phyloP scores from a whole-genome alignment of 2,797 vertebrate species.

The Triplophysa yarkandensis region DNA sequence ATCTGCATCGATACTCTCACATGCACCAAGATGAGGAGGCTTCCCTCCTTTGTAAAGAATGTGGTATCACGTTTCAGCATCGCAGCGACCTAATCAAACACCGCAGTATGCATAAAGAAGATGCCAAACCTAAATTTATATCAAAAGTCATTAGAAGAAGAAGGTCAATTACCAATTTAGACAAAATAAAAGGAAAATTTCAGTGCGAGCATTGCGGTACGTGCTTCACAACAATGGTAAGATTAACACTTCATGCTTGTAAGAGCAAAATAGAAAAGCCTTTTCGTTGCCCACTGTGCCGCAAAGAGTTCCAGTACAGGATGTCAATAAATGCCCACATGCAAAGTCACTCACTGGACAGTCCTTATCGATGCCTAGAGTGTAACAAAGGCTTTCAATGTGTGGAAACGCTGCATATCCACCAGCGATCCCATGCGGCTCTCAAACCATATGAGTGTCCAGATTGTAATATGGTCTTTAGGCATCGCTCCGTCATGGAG shows the following conservation, averaged over 20 bases:
- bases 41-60: constrained; percentile 79
- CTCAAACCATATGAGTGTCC: constrained; percentile 80
- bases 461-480: constrained; percentile 78
- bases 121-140: constrained; percentile 7
- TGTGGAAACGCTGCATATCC: constrained; percentile 64
- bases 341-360: constrained; percentile 74
- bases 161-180: constrained; percentile 38
- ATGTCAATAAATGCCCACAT: constrained; percentile 79
- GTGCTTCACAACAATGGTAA: constrained; percentile 65
- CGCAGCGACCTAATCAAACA: constrained; percentile 81
- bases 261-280: constrained; percentile 70
- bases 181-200: constrained; percentile 46
- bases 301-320: constrained; percentile 77
- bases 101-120: constrained; percentile 71
- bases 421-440: constrained; percentile 75
- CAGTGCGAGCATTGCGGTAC: constrained; percentile 71
- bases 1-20: constrained; percentile 82
- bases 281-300: constrained; percentile 80
- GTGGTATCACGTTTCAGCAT: constrained; percentile 79
- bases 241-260: constrained; percentile 73
- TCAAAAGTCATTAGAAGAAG: constrained; percentile 6
- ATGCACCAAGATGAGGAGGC: constrained; percentile 75
- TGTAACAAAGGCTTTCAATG: constrained; percentile 74
- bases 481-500: constrained; percentile 79
- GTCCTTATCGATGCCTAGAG: constrained; percentile 72